phyloP scores from a whole-genome alignment of 2,113 vertebrate species.

The Verasper variegatus region DNA sequence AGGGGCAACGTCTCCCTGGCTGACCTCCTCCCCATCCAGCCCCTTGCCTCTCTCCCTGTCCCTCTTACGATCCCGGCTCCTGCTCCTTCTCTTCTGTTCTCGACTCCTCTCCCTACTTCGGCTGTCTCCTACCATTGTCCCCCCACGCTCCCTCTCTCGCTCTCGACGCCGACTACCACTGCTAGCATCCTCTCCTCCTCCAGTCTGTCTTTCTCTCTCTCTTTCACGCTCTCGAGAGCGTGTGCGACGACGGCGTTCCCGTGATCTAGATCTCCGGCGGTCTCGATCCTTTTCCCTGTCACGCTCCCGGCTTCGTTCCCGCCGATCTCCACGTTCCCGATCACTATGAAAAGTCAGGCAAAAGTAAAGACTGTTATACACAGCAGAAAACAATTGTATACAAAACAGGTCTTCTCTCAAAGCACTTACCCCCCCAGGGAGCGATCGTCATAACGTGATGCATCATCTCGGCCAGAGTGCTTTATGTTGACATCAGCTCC shows the following conservation, averaged over 20 bases:
- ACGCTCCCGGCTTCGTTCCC: constrained; percentile 86
- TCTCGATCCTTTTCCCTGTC: constrained; percentile 85
- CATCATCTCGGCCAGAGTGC: constrained; percentile 92
- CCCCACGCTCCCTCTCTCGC: constrained; percentile 73
- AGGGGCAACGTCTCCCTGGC: constrained; percentile 51
- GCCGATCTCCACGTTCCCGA: constrained; percentile 81
- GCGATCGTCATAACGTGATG: constrained; percentile 91
- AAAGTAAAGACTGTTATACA: neutral
- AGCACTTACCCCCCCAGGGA: constrained; percentile 74
- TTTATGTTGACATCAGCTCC: constrained; percentile 95
- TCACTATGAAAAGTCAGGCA: constrained; percentile 45
- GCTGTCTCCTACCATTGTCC: constrained; percentile 52
- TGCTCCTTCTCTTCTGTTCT: constrained; percentile 80
- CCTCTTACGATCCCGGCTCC: constrained; percentile 81
- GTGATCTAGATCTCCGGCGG: constrained; percentile 85
- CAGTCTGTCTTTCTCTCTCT: constrained; percentile 55
- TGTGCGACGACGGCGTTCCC: constrained; percentile 84
- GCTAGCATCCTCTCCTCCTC: constrained; percentile 55
- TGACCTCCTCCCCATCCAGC: constrained; percentile 75
- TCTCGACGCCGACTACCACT: constrained; percentile 67
- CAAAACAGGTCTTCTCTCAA: rapidly evolving
- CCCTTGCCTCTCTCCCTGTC: constrained; percentile 85
- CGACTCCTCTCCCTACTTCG: constrained; percentile 82
- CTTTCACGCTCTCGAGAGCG: constrained; percentile 85
- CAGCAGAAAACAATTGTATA: neutral